Evolutionary conservation across 2,888 invertebrate genomes (phyloP), one percentile per base, ranked within the genome.

Genomic region (Luperina nickerlii): DNA sequence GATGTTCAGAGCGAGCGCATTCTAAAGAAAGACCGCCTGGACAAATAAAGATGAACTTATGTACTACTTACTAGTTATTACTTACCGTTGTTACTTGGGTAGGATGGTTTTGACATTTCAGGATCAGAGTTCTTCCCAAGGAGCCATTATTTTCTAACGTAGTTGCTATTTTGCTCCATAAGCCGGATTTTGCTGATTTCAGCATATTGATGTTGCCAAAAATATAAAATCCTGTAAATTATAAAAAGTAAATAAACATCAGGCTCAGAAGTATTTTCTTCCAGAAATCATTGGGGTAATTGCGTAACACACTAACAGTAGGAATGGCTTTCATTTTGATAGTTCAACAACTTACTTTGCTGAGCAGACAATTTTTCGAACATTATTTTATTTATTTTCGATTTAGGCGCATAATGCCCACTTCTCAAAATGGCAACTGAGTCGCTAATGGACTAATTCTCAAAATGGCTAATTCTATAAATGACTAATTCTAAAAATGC

Each of bases 141-240:
- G 96, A 94, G 8, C 94, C 91, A 74, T 95, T 95, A 1, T 92
- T 85, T 83, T 95, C 94, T 54, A 98, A 92, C 0, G 96, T 96
- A 0, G 87, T 84, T n/a, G 96, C 95, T 42, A 98, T 96, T 85
- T 97, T 95, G 27, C 87, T 92, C 98, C 98, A 98, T 45, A 97
- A 92, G 24, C 93, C 86, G 24, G 97, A 97, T 72, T 96, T 96
- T 4, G 88, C 88, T 87, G 88, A 87, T 88, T 95, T 96, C 9
- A 98, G 90, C 74, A 96, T 95, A 8, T 96, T 92, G 87, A 98
- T 97, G 89, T 98, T 98, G 42, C 98, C 98, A 90, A 98, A 97
- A 63, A 98, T 97, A 90, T 97, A 98, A 79, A 98, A 96, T 2
- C 98, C 98, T 97, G 85, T 51, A 90, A 91, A 76, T 69, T 65